Percentiles rank a stretch among this genome's conserved stretches.
These are phyloP conservation scores for Drosophila pallidifrons DNA, from an alignment of 1,140 invertebrate genomes.

Conservation along the genomic window DNA sequence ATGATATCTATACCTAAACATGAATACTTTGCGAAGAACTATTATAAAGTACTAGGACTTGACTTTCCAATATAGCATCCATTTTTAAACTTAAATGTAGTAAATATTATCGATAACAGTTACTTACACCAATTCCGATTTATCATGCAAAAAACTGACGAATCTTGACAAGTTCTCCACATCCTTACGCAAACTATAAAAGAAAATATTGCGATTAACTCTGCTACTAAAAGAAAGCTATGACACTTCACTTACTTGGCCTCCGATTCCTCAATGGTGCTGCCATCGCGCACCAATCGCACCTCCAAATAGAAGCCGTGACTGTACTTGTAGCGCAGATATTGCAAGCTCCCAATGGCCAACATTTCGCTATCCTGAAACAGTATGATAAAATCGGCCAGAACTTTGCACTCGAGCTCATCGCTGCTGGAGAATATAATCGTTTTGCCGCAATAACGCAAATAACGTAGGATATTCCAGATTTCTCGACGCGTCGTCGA, in stretches of 20 bases:
- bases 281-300: slow-evolving; percentile 64
- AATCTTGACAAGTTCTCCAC: slow-evolving; percentile 72
- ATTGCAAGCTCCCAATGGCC: slow-evolving; percentile 88
- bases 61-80: no score
- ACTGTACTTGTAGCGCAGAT: slow-evolving; percentile 73
- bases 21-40: no score
- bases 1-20: no score
- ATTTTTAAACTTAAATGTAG: no score
- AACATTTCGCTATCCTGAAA: slow-evolving; percentile 92
- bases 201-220: not conserved
- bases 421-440: slow-evolving; percentile 97
- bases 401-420: slow-evolving; percentile 97
- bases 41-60: no score
- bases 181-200: slow-evolving; percentile 67
- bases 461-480: slow-evolving; percentile 72
- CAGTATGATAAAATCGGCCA: slow-evolving; percentile 96
- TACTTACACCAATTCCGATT: slow-evolving; percentile 75
- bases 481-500: slow-evolving; percentile 67
- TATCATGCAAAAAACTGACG: slow-evolving; percentile 69
- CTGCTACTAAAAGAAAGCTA: not conserved
- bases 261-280: slow-evolving; percentile 54
- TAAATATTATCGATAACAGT: not conserved
- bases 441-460: slow-evolving; percentile 86
- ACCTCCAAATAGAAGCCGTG: slow-evolving; percentile 75
- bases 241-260: slow-evolving; percentile 58